Evolutionary conservation across 2,888 invertebrate genomes (phyloP).

Genomic region (Artemia sinica): DNA sequence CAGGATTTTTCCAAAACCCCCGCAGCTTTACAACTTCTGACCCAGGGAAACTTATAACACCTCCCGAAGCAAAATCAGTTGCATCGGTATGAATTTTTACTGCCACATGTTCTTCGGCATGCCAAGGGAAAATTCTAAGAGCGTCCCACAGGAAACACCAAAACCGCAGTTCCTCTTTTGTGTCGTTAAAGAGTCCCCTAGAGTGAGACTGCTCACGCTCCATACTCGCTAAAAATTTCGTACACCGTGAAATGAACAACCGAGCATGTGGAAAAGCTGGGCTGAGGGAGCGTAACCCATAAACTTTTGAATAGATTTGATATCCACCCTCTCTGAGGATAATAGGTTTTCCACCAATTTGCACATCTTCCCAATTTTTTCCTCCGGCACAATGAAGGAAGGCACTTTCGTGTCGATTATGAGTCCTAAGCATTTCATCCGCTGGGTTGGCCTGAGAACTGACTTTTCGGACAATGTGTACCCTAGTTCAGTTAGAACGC

Average conservation of each 20-base stretch:
- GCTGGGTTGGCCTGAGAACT: not conserved
- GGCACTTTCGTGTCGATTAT: not conserved
- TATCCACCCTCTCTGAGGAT: not conserved
- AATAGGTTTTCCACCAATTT: not conserved
- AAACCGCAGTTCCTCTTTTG: not conserved
- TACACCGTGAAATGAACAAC: not conserved
- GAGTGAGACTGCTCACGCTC: not conserved
- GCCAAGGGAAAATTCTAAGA: not conserved
- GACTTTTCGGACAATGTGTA: not conserved
- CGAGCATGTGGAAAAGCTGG: not conserved
- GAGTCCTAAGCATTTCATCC: not conserved
- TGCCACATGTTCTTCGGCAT: not conserved
- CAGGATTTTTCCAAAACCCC: not conserved
- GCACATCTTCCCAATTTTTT: no score
- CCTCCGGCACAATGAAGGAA: not conserved
- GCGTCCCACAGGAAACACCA: not conserved
- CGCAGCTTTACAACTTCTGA: not conserved
- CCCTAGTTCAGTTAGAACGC: not conserved
- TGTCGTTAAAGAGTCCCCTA: not conserved
- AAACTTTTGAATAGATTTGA: not conserved
- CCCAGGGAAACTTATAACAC: not conserved
- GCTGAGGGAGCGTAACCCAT: not conserved
- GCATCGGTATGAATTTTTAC: not conserved
- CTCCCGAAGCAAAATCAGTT: not conserved
- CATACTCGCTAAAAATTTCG: not conserved